Evolutionary conservation across 2,113 vertebrate genomes (phyloP).

Genomic region (Enhydra lutris): DNA sequence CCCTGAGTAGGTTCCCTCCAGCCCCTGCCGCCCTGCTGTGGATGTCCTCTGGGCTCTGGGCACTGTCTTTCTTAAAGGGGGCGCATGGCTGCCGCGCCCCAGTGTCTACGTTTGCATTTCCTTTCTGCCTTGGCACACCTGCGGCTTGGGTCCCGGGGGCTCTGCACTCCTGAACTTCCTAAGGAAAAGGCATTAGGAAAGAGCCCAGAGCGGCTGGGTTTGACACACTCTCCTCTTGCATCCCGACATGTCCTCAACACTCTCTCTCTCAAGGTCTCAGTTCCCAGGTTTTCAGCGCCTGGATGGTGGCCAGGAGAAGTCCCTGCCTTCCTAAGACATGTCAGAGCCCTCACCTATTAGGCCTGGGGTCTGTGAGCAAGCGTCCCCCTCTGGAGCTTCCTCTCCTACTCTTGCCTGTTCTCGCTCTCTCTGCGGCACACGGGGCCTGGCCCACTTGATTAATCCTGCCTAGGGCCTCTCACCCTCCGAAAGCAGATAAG

Average conservation of each 20-base stretch:
- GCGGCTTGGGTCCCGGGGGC: neutral
- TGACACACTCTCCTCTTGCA: neutral
- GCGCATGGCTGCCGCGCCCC: neutral
- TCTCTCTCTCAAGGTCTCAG: neutral
- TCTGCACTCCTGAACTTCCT: neutral
- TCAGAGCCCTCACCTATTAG: neutral
- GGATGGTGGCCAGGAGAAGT: neutral
- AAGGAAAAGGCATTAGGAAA: constrained; percentile 23
- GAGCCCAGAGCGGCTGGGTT: neutral
- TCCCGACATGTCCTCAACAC: neutral
- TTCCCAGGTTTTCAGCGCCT: neutral
- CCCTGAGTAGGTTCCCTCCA: too few relatives aligned
- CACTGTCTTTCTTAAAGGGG: neutral
- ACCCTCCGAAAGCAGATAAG: neutral
- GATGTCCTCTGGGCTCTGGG: neutral
- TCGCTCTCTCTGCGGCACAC: neutral
- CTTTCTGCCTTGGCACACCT: neutral
- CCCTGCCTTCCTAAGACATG: neutral
- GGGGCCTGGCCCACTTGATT: neutral
- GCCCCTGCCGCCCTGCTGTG: neutral
- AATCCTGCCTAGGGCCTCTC: neutral
- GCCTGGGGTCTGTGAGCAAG: too few relatives aligned
- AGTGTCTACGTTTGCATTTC: neutral
- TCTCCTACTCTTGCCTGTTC: neutral
- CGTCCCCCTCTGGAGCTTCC: neutral